phyloP scores from a whole-genome alignment of 2,888 invertebrate species.

The Lithodes maja region DNA sequence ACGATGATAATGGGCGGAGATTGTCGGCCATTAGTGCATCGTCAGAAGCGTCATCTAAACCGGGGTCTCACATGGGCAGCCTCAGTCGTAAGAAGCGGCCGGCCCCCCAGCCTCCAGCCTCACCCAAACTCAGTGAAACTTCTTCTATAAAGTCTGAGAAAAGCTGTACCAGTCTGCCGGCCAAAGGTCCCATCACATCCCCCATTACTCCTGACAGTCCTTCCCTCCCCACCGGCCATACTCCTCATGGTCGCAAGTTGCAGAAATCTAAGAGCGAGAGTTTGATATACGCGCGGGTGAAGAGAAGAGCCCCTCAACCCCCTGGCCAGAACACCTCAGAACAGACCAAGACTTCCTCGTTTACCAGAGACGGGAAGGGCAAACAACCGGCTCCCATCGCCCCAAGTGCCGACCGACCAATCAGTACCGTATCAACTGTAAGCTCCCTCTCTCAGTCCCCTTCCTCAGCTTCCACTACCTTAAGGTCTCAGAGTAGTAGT shows the following conservation, averaged over 20 bases:
- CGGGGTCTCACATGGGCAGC: conserved; percentile 19
- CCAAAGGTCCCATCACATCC: conserved; percentile 16
- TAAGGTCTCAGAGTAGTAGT: conserved; percentile 56
- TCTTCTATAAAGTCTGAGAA: conserved; percentile 40
- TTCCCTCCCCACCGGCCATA: background rate
- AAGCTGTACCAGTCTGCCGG: conserved; percentile 42
- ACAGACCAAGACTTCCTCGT: conserved; percentile 2
- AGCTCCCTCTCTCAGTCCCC: conserved; percentile 61
- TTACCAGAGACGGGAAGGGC: background rate
- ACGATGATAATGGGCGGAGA: conserved; percentile 38
- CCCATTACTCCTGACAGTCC: background rate
- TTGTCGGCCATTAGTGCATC: conserved; percentile 45
- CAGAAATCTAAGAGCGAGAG: conserved; percentile 52
- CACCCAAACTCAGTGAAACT: conserved; percentile 45
- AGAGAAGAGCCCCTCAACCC: conserved; percentile 69
- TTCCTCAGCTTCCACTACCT: conserved; percentile 57
- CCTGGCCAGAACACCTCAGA: conserved; percentile 39
- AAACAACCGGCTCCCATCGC: conserved; percentile 22
- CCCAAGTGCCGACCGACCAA: conserved; percentile 34
- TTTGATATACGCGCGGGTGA: conserved; percentile 47
- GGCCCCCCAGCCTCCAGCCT: conserved; percentile 65
- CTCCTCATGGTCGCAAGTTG: conserved; percentile 21
- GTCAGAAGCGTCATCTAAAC: conserved; percentile 42
- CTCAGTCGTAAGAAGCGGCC: conserved; percentile 55
- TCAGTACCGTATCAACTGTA: conserved; percentile 52